A percentile compares a stretch with the other conserved stretches of the same genome.
Conservation (phyloP, 2,888 invertebrate species). For the Mantis religiosa region DNA sequence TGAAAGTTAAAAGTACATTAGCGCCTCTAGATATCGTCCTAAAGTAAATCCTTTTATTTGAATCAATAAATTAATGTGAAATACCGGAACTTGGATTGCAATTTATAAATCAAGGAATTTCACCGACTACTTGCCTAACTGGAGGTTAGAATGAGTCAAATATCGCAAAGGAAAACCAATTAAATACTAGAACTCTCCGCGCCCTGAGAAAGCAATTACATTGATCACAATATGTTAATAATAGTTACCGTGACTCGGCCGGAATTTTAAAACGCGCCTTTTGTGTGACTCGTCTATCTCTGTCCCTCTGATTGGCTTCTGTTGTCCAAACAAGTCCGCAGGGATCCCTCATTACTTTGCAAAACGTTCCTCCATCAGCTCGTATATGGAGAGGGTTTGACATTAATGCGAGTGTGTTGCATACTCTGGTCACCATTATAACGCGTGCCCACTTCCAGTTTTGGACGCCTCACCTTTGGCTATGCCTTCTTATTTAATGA, state of each 20-base stretch:
- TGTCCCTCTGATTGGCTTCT: slow-evolving; percentile 1
- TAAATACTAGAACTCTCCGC: neutral
- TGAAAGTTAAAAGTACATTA: too few relatives aligned
- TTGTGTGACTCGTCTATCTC: neutral
- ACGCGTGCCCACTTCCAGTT: neutral
- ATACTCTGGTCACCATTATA: neutral
- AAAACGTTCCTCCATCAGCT: neutral
- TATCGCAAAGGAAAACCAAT: neutral
- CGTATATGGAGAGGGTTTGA: neutral
- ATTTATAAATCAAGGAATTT: neutral
- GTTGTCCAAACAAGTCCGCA: neutral
- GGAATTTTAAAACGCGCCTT: neutral
- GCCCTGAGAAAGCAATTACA: neutral
- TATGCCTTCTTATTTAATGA: too few relatives aligned
- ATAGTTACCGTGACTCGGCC: slow-evolving; percentile 4
- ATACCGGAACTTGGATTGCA: neutral
- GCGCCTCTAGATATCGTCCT: too few relatives aligned
- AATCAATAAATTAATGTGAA: too few relatives aligned
- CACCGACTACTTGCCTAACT: neutral
- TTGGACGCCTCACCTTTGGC: too few relatives aligned
- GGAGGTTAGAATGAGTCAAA: neutral
- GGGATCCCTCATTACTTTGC: neutral
- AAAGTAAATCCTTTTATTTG: too few relatives aligned
- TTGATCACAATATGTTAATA: neutral
- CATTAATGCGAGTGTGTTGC: neutral